Percentiles rank a stretch among this genome's conserved stretches.
phyloP scores from a whole-genome alignment of 2,113 vertebrate species.

The Tauraco erythrolophus region DNA sequence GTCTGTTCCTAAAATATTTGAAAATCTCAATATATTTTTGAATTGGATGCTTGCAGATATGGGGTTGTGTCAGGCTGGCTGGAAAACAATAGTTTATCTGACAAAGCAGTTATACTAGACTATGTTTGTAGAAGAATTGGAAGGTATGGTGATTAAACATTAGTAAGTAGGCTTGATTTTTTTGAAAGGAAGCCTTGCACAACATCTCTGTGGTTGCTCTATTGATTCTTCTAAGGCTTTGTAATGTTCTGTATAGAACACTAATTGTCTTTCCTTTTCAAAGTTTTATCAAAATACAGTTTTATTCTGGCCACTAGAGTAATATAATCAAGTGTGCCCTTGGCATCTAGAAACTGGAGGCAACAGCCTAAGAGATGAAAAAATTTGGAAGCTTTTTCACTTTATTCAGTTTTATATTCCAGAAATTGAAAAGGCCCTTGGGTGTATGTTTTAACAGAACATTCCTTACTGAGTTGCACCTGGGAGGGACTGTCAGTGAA shows the following conservation, averaged over 20 bases:
- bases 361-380: not conserved
- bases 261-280: not conserved
- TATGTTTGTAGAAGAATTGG: not conserved
- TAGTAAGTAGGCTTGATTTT: not conserved
- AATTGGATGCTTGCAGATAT: not conserved
- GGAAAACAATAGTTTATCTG: not conserved
- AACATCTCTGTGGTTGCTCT: not conserved
- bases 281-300: not conserved
- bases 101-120: not conserved
- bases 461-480: not conserved
- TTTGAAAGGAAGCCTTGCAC: not conserved
- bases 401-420: not conserved
- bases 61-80: not conserved
- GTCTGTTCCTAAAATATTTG: not conserved
- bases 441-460: not conserved
- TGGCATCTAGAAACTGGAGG: not conserved
- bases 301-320: not conserved
- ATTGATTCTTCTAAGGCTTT: not conserved
- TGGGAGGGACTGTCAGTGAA: slow-evolving; percentile 7
- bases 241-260: not conserved
- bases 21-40: not conserved
- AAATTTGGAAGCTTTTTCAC: not conserved
- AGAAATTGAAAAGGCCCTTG: not conserved
- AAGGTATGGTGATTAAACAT: not conserved
- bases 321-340: not conserved